Evolutionary conservation across 1,140 invertebrate genomes (phyloP).

Genomic region (Penaeus vannamei): DNA sequence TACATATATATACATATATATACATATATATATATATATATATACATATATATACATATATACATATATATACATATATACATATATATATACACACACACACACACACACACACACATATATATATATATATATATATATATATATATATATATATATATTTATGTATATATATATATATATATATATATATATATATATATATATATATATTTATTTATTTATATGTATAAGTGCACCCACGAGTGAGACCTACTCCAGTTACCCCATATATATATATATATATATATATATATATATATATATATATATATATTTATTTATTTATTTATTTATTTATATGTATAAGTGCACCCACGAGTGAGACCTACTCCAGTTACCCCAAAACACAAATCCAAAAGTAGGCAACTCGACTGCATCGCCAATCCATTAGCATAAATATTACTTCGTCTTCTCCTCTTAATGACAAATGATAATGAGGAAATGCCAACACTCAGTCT

Average conservation of each 20-base stretch:
- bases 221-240: not conserved
- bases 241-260: not conserved
- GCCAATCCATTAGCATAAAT: too few relatives aligned
- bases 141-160: not conserved
- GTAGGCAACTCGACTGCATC: too few relatives aligned
- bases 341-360: not conserved
- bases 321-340: not conserved
- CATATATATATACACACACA: not conserved
- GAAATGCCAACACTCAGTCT: too few relatives aligned
- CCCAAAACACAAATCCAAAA: too few relatives aligned
- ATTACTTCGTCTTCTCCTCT: too few relatives aligned
- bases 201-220: not conserved
- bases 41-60: not conserved
- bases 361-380: not conserved
- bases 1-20: conserved; percentile 11
- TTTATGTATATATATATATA: not conserved
- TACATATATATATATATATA: conserved; percentile 29
- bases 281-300: not conserved
- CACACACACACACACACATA: not conserved
- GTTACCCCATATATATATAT: not conserved
- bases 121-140: conserved; percentile 28
- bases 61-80: not conserved
- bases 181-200: not conserved
- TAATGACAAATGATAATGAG: too few relatives aligned
- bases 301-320: not conserved